phyloP scores from a whole-genome alignment of 2,113 vertebrate species.

The Argyrosomus japonicus region DNA sequence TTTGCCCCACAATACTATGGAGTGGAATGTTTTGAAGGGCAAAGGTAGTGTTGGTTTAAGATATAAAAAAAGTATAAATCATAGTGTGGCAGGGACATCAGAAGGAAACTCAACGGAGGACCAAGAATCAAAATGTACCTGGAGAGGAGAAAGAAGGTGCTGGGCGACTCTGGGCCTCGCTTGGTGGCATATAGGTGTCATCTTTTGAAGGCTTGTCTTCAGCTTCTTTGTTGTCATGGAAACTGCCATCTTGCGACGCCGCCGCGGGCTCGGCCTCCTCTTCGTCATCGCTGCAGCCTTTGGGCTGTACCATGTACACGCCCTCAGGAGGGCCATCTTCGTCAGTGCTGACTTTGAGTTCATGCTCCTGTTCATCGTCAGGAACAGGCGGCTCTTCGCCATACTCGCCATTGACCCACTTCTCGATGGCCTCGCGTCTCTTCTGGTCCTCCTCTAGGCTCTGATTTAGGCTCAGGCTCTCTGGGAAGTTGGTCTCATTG shows the following conservation, averaged over 20 bases:
- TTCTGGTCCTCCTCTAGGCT: slow-evolving; percentile 94
- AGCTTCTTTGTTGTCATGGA: slow-evolving; percentile 87
- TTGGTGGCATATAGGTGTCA: slow-evolving; percentile 79
- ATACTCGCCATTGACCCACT: slow-evolving; percentile 99
- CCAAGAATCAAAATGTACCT: slow-evolving; percentile 72
- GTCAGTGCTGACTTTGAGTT: slow-evolving; percentile 78
- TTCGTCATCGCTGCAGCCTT: slow-evolving; percentile 96
- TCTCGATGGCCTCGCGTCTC: slow-evolving; percentile 96
- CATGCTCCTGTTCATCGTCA: slow-evolving; percentile 77
- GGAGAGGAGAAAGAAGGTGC: slow-evolving; percentile 81
- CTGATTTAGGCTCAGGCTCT: slow-evolving; percentile 84
- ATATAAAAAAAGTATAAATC: slow-evolving; percentile 20
- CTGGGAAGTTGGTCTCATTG: slow-evolving; percentile 83
- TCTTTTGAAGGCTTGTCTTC: slow-evolving; percentile 87
- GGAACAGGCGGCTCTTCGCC: slow-evolving; percentile 87
- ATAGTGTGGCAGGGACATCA: background rate
- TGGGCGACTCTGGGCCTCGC: slow-evolving; percentile 75
- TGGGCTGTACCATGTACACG: slow-evolving; percentile 98
- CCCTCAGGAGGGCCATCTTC: slow-evolving; percentile 91
- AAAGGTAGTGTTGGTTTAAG: slow-evolving; percentile 48
- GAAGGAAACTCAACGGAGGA: background rate
- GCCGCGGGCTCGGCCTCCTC: slow-evolving; percentile 82
- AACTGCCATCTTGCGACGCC: slow-evolving; percentile 84
- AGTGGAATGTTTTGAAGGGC: slow-evolving; percentile 61
- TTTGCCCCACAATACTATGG: slow-evolving; percentile 51